Evolutionary conservation across 2,888 invertebrate species (phyloP).

Genomic region (Entomobrya proxima): DNA sequence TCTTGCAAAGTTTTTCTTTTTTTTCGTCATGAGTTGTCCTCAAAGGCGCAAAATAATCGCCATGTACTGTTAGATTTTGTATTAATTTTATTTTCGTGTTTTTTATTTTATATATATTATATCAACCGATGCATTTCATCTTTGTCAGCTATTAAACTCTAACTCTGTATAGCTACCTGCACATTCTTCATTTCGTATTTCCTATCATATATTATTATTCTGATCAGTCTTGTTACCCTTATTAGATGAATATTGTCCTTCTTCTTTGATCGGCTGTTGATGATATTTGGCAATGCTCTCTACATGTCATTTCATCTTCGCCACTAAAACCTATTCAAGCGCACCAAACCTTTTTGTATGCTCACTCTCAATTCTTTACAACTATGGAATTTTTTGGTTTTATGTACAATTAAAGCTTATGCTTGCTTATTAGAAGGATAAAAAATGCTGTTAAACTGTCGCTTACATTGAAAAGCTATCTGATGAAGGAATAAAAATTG

Average conservation of each 20-base stretch:
- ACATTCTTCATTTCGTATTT: constrained; percentile 64
- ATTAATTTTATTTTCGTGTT: not conserved
- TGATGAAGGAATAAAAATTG: no score
- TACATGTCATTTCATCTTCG: constrained; percentile 33
- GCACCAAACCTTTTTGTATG: not conserved
- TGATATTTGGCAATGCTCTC: constrained; percentile 24
- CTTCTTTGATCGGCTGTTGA: not conserved
- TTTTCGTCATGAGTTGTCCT: constrained; percentile 45
- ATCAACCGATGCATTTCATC: not conserved
- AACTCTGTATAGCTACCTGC: constrained; percentile 43
- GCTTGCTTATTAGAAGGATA: no score
- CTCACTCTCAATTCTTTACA: not conserved
- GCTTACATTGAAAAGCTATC: no score
- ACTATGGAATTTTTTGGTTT: constrained; percentile 6
- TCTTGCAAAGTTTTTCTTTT: constrained; percentile 15
- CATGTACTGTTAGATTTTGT: constrained; percentile 56
- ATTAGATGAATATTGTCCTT: not conserved
- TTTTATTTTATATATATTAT: not conserved
- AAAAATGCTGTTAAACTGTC: no score
- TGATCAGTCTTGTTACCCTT: constrained; percentile 30
- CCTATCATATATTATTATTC: constrained; percentile 37
- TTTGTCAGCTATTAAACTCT: not conserved
- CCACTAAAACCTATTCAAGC: constrained; percentile 48
- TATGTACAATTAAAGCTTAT: not conserved
- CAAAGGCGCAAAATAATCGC: constrained; percentile 28